Percentiles rank a stretch among this genome's conserved stretches.
Conservation (phyloP, 2,113 vertebrate species). For the Dendrocopos noguchii region DNA sequence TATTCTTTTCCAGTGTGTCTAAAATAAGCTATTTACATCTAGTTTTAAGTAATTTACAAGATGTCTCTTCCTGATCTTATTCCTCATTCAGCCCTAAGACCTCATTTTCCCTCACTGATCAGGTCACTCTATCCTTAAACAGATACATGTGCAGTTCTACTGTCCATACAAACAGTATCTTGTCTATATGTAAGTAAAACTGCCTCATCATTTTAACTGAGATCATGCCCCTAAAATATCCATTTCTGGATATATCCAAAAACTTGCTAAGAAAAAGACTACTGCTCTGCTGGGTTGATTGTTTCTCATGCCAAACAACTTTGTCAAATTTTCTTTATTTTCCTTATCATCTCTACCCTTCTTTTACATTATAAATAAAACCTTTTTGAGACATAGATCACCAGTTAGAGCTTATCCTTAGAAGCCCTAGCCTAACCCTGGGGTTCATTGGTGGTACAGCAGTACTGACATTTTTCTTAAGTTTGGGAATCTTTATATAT, state of each 20-base stretch:
- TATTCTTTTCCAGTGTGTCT: not conserved
- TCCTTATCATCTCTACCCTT: not conserved
- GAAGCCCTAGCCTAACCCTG: not conserved
- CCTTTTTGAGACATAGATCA: not conserved
- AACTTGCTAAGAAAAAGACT: not conserved
- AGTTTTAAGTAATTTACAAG: not conserved
- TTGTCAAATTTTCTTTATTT: not conserved
- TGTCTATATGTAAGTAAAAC: not conserved
- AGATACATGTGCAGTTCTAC: not conserved
- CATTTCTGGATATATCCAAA: not conserved
- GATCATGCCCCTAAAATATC: not conserved
- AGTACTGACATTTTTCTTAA: not conserved
- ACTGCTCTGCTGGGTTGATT: not conserved
- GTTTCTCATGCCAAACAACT: not conserved
- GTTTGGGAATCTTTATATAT: not conserved
- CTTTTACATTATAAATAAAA: not conserved
- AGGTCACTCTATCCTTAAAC: not conserved
- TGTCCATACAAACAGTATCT: not conserved
- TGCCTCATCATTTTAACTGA: not conserved
- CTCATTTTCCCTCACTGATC: not conserved
- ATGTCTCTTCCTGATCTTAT: not conserved
- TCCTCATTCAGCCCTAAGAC: not conserved
- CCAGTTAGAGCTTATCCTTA: not conserved
- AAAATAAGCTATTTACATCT: not conserved
- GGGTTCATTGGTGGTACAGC: not conserved